Base-by-base conservation (phyloP, 1,140 invertebrate genomes). In the Halotydeus destructor region DNA sequence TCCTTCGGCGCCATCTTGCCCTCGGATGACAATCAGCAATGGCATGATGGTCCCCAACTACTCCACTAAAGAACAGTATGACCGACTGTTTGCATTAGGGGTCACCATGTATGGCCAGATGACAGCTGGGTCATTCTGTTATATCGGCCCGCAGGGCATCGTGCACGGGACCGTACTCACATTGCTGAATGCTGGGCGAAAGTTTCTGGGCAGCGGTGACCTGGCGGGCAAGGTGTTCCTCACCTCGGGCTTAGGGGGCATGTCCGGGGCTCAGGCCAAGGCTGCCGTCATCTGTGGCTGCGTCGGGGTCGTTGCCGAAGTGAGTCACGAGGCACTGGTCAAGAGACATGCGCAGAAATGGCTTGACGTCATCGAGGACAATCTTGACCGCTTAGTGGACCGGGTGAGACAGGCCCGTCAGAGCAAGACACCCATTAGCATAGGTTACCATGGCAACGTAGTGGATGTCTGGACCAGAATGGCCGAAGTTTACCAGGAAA, bases 31-130 rank as follows among this genome's bases (percentile, higher is more conserved):
- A 27, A 71, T 76, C 41, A 73, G 70, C 19, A 75, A 75, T 55
- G 73, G 73, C 39, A 74, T 76, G 71, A 67, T 70, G 47, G 64
- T 76, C 38, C 74, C 74, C 5, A 74, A 74, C 53, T 75, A 74
- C 54, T 75, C 71, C 6, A 61, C 60, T 2, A 55, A 61, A 35
- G 55, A 37, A 19, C 54, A 65, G 27, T 67, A 67, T 39, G 62
- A 67, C 42, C 51, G 55, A 35, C 60, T 70, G 55, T 76, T 76
- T 57, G 72, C 71, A 12, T 51, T 75, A 6, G 71, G 72, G 32
- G 69, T 71, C 5, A 68, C 71, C 1, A 68, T 70, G 68, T 69
- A 64, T 52, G 64, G 64, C 0, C 65, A 67, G 45, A 67, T 67
- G 65, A 67, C 65, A 22, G 72, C 72, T 16, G 74, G 73, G 9